phyloP scores from a whole-genome alignment of 2,888 invertebrate species.

The Coleophora deauratella region DNA sequence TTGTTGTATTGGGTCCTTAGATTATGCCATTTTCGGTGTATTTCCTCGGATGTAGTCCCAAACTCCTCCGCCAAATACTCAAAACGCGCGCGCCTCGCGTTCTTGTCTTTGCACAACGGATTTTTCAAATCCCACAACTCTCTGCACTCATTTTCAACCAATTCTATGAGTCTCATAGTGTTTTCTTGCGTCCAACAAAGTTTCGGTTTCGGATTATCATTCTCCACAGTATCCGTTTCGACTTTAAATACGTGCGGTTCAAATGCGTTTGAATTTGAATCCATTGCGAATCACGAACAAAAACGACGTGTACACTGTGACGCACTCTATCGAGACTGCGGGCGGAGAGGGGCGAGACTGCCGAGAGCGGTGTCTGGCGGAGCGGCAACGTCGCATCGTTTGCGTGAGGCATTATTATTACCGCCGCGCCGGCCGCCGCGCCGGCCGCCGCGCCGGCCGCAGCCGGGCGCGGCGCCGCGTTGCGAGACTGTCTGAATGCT shows the following conservation, averaged over 20 bases:
- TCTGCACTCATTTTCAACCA: conserved; percentile 48
- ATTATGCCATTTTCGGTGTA: conserved; percentile 58
- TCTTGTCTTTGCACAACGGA: conserved; percentile 40
- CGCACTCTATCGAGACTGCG: conserved; percentile 67
- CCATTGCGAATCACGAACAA: conserved; percentile 30
- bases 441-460: too few relatives aligned
- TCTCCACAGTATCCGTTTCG: conserved; percentile 39
- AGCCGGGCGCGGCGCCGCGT: conserved; percentile 6
- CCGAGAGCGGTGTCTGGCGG: conserved; percentile 51
- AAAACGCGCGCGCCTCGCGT: conserved; percentile 36
- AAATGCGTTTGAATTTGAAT: conserved; percentile 47
- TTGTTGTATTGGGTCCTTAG: conserved; percentile 58
- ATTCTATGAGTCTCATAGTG: conserved; percentile 48
- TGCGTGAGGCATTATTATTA: too few relatives aligned
- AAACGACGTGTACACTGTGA: conserved; percentile 35
- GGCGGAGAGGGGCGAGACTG: conserved; percentile 36
- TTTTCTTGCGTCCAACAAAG: conserved; percentile 48
- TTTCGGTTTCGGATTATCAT: conserved; percentile 26
- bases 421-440: too few relatives aligned
- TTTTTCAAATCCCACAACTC: conserved; percentile 57
- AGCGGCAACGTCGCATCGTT: conserved; percentile 42
- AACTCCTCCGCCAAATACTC: conserved; percentile 52
- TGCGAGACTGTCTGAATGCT: conserved; percentile 8
- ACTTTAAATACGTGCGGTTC: conserved; percentile 41
- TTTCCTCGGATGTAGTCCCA: conserved; percentile 51